Evolutionary conservation across 2,888 invertebrate genomes (phyloP), one percentile per base, ranked within the genome.

Genomic region (Bellardia pandia): DNA sequence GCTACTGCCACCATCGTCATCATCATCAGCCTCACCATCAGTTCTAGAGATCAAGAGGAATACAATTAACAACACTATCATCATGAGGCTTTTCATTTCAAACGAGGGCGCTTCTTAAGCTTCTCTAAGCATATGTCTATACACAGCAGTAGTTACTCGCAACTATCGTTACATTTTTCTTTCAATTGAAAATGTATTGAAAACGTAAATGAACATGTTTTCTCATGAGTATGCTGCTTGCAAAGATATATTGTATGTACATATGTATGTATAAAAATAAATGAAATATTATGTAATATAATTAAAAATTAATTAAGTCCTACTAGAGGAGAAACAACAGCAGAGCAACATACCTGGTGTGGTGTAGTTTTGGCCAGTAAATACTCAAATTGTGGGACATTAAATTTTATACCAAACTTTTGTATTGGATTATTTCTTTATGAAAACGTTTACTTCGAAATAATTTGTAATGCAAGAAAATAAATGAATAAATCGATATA

Each of bases 211-310:
- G 37, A 37, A 71, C 51, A 53, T 37, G 53, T 53, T 71, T 71
- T 56, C 42, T 4, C 45, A 11, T 40, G 16, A 23, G 13, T 40
- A 45, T 7, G 6, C 11, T 45, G 23, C 6, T 8, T 66, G n/a
- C n/a, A 9, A 45, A 23, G 23, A 23, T 23, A 23, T 23, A 23
- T 23, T 23, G 23, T 23, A 23, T 7, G 11, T 5, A 42, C 3
- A 16, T 33, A 53, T 53, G 40, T 42, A 13, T 14, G 13, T 75
- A 48, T 79, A 37, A 74, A 75, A 78, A 74, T 58, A 72, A 84
- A 78, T 78, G 58, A 84, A 84, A 78, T 78, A 72, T 78, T 78
- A 78, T 78, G 78, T 74, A 78, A 74, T 60, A 84, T 68, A 84
- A 84, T 78, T 78, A 78, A 72, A 78, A 60, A 78, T 84, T 84